These are phyloP conservation scores for Nomada fucata DNA, from an alignment of 2,888 invertebrate genomes.

Conservation along the genomic window DNA sequence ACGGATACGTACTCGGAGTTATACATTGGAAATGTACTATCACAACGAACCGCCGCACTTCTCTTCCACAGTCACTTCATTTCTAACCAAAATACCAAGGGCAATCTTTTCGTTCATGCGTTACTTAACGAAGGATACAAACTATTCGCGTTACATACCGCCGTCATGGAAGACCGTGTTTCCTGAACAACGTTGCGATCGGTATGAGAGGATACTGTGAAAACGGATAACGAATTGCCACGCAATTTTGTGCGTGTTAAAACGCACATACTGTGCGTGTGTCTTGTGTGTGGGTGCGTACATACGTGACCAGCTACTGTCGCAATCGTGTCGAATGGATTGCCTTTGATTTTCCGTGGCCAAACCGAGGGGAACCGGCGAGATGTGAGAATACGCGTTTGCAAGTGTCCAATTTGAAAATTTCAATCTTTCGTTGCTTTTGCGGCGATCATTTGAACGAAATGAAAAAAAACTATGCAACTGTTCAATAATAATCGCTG, in stretches of 20 bases:
- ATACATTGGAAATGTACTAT: slow-evolving; percentile 64
- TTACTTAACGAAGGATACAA: slow-evolving; percentile 29
- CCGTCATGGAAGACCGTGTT: slow-evolving; percentile 63
- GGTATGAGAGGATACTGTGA: neutral
- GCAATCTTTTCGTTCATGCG: slow-evolving; percentile 33
- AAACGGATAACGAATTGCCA: slow-evolving; percentile 3
- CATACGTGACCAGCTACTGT: neutral
- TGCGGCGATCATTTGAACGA: too few relatives aligned
- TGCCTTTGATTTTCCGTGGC: slow-evolving; percentile 38
- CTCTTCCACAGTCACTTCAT: neutral
- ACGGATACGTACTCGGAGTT: slow-evolving; percentile 28
- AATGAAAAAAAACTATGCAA: too few relatives aligned
- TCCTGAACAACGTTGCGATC: slow-evolving; percentile 42
- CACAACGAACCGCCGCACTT: slow-evolving; percentile 57
- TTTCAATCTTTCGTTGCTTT: slow-evolving; percentile 1
- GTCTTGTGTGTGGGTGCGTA: slow-evolving; percentile 19
- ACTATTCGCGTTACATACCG: slow-evolving; percentile 47
- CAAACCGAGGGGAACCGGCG: slow-evolving; percentile 39
- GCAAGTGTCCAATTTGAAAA: too few relatives aligned
- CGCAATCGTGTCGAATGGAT: slow-evolving; percentile 24
- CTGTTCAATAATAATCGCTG: neutral
- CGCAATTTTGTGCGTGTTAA: slow-evolving; percentile 59
- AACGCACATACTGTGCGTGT: slow-evolving; percentile 19
- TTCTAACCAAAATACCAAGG: slow-evolving; percentile 32
- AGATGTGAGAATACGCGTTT: neutral